Percentiles rank a stretch among this genome's conserved stretches.
Evolutionary conservation across 1,140 invertebrate genomes (phyloP).

Genomic region (Euura saliciscinereae): DNA sequence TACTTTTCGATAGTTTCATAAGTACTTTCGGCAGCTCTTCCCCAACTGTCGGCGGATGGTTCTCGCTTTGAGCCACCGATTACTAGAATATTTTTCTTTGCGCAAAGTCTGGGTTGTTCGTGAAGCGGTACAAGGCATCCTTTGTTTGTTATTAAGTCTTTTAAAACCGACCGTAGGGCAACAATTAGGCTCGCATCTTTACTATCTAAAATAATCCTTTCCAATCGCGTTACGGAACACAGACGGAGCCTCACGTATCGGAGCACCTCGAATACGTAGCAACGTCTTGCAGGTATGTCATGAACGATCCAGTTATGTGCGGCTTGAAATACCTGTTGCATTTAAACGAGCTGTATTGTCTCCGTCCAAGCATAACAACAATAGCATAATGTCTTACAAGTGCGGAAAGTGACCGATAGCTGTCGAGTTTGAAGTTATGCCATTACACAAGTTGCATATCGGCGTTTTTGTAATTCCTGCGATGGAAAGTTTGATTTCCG

Average conservation of each 20-base stretch:
- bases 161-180: conserved; percentile 79
- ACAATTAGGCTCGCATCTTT: conserved; percentile 81
- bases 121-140: conserved; percentile 78
- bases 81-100: conserved; percentile 88
- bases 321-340: conserved; percentile 79
- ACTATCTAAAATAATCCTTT: conserved; percentile 81
- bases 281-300: conserved; percentile 78
- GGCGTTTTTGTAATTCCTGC: no score
- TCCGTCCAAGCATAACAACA: conserved; percentile 17
- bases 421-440: no score
- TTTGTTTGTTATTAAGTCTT: conserved; percentile 79
- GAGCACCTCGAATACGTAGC: conserved; percentile 88
- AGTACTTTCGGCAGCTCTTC: conserved; percentile 72
- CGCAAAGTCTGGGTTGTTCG: conserved; percentile 78
- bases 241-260: conserved; percentile 84
- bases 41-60: conserved; percentile 66
- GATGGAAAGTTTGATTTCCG: no score
- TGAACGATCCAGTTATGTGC: conserved; percentile 90
- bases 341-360: neutral
- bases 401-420: no score
- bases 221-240: conserved; percentile 81
- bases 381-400: neutral
- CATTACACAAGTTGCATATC: no score
- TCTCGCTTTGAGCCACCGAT: conserved; percentile 90
- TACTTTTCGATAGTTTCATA: conserved; percentile 82